Percentiles rank a stretch among this genome's conserved stretches.
Conservation (phyloP, 2,888 invertebrate species). For the Diarsia mendica region DNA sequence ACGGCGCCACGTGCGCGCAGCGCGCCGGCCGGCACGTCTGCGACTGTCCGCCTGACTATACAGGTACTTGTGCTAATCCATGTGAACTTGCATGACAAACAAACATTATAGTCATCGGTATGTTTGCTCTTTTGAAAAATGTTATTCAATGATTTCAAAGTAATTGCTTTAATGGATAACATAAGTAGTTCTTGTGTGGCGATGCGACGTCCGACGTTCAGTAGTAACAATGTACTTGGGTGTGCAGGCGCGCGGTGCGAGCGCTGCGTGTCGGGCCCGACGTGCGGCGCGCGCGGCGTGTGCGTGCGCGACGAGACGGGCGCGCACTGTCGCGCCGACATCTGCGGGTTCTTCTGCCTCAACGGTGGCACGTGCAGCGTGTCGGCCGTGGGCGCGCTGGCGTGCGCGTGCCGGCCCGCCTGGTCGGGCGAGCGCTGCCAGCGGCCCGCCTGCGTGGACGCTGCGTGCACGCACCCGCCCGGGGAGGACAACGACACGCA, state of each 20-base stretch:
- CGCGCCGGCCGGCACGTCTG: constrained; percentile 30
- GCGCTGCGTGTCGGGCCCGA: constrained; percentile 69
- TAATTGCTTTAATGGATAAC: neutral
- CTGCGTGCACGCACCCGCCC: constrained; percentile 76
- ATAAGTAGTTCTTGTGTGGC: neutral
- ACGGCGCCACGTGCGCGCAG: constrained; percentile 82
- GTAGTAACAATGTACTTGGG: neutral
- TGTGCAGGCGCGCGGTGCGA: constrained; percentile 72
- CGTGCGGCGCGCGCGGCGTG: constrained; percentile 62
- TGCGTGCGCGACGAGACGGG: constrained; percentile 62
- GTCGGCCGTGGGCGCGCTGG: constrained; percentile 75
- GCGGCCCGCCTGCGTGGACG: constrained; percentile 92
- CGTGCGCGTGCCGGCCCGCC: constrained; percentile 91
- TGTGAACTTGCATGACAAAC: neutral
- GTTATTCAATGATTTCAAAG: no score
- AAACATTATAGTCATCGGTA: neutral
- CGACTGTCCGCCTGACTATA: constrained; percentile 33
- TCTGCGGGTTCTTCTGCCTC: constrained; percentile 76
- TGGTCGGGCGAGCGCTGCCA: constrained; percentile 93
- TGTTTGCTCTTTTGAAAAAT: neutral
- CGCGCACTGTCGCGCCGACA: constrained; percentile 64
- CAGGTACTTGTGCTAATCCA: no score
- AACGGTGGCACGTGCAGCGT: constrained; percentile 76
- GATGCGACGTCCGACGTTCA: neutral
- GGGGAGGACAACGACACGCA: constrained; percentile 39